Percentiles rank a stretch among this genome's conserved stretches.
Evolutionary conservation across 2,888 invertebrate genomes (phyloP).

Genomic region (Apamea monoglypha): DNA sequence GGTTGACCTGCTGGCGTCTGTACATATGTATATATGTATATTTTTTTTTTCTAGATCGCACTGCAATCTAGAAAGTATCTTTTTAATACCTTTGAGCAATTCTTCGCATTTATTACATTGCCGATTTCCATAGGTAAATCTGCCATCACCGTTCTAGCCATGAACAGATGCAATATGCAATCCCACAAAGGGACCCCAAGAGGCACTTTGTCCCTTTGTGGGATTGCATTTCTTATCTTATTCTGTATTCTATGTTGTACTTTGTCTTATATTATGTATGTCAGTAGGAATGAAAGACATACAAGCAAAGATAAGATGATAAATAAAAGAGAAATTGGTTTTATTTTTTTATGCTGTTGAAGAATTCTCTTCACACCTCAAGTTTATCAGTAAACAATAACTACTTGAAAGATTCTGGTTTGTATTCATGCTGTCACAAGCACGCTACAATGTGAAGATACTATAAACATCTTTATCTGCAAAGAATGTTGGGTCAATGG

Average conservation of each 20-base stretch:
- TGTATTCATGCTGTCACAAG: constrained; percentile 21
- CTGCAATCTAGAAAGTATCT: too few species aligned
- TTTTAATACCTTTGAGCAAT: too few species aligned
- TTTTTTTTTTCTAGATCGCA: too few species aligned
- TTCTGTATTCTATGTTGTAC: neutral
- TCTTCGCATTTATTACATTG: too few species aligned
- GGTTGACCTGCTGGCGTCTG: too few species aligned
- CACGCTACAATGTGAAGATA: constrained; percentile 30
- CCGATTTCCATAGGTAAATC: too few species aligned
- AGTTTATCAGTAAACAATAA: constrained; percentile 30
- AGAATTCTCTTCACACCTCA: constrained; percentile 13
- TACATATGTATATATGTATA: too few species aligned
- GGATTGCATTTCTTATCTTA: neutral
- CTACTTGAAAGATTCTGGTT: constrained; percentile 22
- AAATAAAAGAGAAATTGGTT: neutral
- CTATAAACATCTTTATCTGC: constrained; percentile 65
- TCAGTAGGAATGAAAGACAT: constrained; percentile 12
- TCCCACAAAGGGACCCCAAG: neutral
- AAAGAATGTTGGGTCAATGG: constrained; percentile 61
- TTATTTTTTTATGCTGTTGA: neutral
- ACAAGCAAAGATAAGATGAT: neutral
- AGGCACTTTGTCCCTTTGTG: neutral
- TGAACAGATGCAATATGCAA: neutral
- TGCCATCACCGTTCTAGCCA: neutral
- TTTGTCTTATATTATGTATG: neutral